A percentile compares a stretch with the other conserved stretches of the same genome.
Conservation (phyloP, 2,797 vertebrate species). For the Valencia hispanica region DNA sequence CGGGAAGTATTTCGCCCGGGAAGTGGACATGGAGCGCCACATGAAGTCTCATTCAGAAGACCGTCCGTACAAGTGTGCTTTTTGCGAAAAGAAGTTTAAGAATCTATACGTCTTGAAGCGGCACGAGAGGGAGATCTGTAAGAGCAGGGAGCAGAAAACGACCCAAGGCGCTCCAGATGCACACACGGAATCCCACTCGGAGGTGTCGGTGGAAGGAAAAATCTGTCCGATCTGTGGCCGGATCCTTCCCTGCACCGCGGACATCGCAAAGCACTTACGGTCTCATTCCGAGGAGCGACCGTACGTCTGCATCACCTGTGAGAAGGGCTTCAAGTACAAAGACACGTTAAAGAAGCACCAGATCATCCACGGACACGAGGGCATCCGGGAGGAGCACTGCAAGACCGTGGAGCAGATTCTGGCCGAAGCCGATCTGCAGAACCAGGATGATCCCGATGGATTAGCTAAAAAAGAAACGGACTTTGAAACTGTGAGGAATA, state of each 20-base stretch:
- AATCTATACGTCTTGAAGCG: slow-evolving; percentile 73
- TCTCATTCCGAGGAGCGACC: slow-evolving; percentile 76
- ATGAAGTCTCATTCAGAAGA: slow-evolving; percentile 80
- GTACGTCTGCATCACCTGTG: slow-evolving; percentile 72
- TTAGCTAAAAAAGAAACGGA: slow-evolving; percentile 9
- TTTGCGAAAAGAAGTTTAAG: slow-evolving; percentile 78
- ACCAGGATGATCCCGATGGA: not conserved
- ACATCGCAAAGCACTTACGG: slow-evolving; percentile 74
- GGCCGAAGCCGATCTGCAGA: slow-evolving; percentile 58
- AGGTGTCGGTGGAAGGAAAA: slow-evolving; percentile 57
- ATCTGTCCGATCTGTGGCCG: slow-evolving; percentile 74
- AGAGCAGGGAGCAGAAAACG: slow-evolving; percentile 64
- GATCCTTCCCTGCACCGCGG: slow-evolving; percentile 67
- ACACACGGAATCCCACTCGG: not conserved
- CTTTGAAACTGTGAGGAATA: not conserved
- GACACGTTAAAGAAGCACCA: slow-evolving; percentile 81
- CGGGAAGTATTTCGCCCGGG: slow-evolving; percentile 73
- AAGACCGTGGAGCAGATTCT: slow-evolving; percentile 73
- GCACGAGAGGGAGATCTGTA: slow-evolving; percentile 77
- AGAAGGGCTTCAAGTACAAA: slow-evolving; percentile 79
- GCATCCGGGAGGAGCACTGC: slow-evolving; percentile 70
- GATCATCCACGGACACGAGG: slow-evolving; percentile 77
- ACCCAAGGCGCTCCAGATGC: slow-evolving; percentile 23
- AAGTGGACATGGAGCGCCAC: slow-evolving; percentile 75
- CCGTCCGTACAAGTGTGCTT: slow-evolving; percentile 68